Base-by-base conservation (phyloP, 92 coral and sea anemone species). In the Nematostella vectensis region DNA sequence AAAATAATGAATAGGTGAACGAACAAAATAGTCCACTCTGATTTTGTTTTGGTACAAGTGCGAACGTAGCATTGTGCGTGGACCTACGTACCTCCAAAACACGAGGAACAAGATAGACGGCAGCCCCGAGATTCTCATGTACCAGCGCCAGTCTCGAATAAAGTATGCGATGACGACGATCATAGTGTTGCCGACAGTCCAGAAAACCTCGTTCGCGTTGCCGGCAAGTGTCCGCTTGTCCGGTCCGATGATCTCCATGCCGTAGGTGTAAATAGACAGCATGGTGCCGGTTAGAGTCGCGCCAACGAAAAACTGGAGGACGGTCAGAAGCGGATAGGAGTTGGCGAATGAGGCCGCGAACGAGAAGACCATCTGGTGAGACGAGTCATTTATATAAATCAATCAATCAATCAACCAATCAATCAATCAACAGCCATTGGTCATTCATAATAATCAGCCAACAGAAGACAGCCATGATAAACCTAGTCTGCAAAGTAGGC, bases 161-260 rank as follows among this genome's bases (percentile, higher is more conserved):
- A 6, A 45, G 51, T 45, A 45, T 10, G 51, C 51, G 18, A 8
- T 6, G 9, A 45, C 18, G 4, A 45, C 51, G 23, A 45, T 45
- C 4, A 45, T 11, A 10, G 23, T 45, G 18, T 45, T 45, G 11
- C 51, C 51, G 4, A 45, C 51, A 10, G 51, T 45, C 51, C 51
- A 45, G 51, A 45, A 45, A 4, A 19, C 11, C 23, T 45, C 51
- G 21, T 45, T 45, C 4, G 51, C 51, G 18, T 45, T 45, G 4
- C 51, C 51, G 4, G 51, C 51, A 11, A 45, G 4, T 6, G 51
- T 45, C 18, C 51, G 51, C 18, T 45, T 45, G 23, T 45, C 18
- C 4, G 51, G 51, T 45, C 51, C 51, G 4, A 45, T 45, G 51
- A 45, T 45, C 23, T 45, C 51, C 51, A 45, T 45, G 4, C 51